These are phyloP conservation scores for Dendrolimus pini DNA, from an alignment of 2,888 invertebrate genomes.

Conservation along the genomic window DNA sequence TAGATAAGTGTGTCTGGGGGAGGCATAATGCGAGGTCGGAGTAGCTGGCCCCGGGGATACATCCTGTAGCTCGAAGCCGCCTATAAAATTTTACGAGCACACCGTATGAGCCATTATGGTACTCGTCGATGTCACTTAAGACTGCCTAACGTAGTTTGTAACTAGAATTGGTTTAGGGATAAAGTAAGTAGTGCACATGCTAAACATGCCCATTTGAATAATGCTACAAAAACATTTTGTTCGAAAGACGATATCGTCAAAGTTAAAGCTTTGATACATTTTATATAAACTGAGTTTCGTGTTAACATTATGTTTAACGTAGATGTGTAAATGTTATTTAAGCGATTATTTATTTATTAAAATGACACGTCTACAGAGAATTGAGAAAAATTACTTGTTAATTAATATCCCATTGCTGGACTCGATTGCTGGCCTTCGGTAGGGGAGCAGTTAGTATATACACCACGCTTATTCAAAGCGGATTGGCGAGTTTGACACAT, in stretches of 20 bases:
- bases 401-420: too few species aligned
- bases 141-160: slow-evolving; percentile 48
- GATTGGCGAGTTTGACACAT: too few species aligned
- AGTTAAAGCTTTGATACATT: neutral
- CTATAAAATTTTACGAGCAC: slow-evolving; percentile 69
- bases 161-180: slow-evolving; percentile 29
- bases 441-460: too few species aligned
- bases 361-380: too few species aligned
- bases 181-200: slow-evolving; percentile 9
- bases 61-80: slow-evolving; percentile 45
- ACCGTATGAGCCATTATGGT: slow-evolving; percentile 60
- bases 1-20: slow-evolving; percentile 56
- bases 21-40: slow-evolving; percentile 44
- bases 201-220: slow-evolving; percentile 4
- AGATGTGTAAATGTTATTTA: too few species aligned
- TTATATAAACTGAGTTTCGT: neutral
- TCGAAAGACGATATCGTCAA: too few species aligned
- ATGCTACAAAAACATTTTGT: neutral
- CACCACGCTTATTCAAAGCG: too few species aligned
- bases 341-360: too few species aligned
- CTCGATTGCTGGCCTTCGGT: too few species aligned
- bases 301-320: too few species aligned
- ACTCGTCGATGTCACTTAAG: slow-evolving; percentile 58
- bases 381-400: too few species aligned
- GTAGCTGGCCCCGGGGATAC: slow-evolving; percentile 42